Base-by-base conservation (phyloP, 2,888 invertebrate genomes). In the Coenonympha glycerion region DNA sequence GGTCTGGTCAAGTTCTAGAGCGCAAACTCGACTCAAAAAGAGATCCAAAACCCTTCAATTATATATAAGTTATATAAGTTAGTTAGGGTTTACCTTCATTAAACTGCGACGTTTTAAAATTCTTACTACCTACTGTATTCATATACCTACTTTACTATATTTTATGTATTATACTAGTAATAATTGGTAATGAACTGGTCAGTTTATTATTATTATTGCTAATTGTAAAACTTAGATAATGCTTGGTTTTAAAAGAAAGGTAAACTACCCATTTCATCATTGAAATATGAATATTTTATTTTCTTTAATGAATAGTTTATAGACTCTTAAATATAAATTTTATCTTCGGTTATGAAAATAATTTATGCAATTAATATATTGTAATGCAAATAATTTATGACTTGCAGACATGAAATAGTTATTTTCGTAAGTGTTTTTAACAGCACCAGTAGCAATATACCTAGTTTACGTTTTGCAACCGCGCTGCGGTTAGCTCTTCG, bases 371-470 rank as follows among this genome's bases (percentile, higher is more conserved):
- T n/a, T n/a, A n/a, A n/a, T n/a, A n/a, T n/a, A n/a, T n/a, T n/a
- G n/a, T n/a, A n/a, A 76, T 73, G 62, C 79, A 76, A 61, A n/a
- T n/a, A n/a, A 77, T 75, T 55, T 46, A 65, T 76, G 26, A n/a
- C n/a, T n/a, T 73, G 76, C 59, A 60, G 40, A 56, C 55, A 55
- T 56, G 57, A 60, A 57, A 60, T 53, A 49, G 45, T 26, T 52
- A 54, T 61, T 61, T 60, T 60, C 57, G 60, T 59, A 60, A n/a
- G n/a, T n/a, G n/a, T n/a, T 39, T 52, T 61, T 59, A 58, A 50
- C 53, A 52, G 53, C 61, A 62, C 58, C n/a, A n/a, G n/a, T n/a
- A 65, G 63, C 55, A 54, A 61, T 61, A 61, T 60, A n/a, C n/a
- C n/a, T n/a, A 59, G 54, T 56, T 55, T 53, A 57, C 8, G 11